Evolutionary conservation across 2,113 vertebrate species (phyloP).

Genomic region (Diphyllodes magnificus): DNA sequence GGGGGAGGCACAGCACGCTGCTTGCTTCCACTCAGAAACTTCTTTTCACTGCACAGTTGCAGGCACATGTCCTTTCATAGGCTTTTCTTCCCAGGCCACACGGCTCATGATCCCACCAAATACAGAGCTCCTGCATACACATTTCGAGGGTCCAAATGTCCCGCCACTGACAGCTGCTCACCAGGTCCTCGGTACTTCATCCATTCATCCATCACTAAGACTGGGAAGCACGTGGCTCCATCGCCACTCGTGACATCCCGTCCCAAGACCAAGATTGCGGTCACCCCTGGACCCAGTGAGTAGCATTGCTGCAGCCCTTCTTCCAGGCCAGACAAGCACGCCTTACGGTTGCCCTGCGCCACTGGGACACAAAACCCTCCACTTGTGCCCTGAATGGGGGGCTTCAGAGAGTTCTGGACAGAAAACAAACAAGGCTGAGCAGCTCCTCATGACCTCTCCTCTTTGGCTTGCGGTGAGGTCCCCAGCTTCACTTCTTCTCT

Average conservation of each 20-base stretch:
- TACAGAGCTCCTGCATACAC: not conserved
- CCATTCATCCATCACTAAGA: not conserved
- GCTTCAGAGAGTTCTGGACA: not conserved
- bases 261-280: rapidly evolving
- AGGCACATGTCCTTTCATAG: not conserved
- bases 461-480: not conserved
- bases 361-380: not conserved
- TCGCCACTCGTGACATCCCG: rapidly evolving
- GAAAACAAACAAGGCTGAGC: not conserved
- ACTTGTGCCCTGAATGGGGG: not conserved
- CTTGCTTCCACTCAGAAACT: not conserved
- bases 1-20: rapidly evolving
- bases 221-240: not conserved
- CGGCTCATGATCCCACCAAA: not conserved
- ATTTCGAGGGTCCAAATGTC: not conserved
- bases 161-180: rapidly evolving
- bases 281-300: not conserved
- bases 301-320: not conserved
- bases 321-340: not conserved
- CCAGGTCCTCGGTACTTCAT: not conserved
- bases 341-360: too few species aligned
- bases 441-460: not conserved
- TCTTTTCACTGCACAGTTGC: too few species aligned
- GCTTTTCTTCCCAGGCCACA: not conserved
- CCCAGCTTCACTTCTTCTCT: not conserved